Evolutionary conservation across 1,140 invertebrate species (phyloP).

Genomic region (Pissodes strobi): DNA sequence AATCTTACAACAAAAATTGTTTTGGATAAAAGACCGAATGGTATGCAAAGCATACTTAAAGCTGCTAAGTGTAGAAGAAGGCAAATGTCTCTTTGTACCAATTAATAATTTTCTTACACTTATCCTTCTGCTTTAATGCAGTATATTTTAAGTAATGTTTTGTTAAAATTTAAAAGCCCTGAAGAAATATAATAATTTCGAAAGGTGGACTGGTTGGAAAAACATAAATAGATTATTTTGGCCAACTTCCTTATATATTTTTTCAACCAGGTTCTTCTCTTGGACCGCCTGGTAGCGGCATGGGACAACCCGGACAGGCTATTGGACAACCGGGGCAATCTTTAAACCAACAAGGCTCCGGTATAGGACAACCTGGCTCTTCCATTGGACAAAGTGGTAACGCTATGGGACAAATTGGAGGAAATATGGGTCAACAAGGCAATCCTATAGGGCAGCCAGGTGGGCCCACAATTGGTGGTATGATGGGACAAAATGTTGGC

Average conservation of each 20-base stretch:
- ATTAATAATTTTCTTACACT: no score
- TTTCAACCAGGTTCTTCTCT: conserved; percentile 6
- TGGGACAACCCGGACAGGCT: conserved; percentile 23
- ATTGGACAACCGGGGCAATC: conserved; percentile 12
- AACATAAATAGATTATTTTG: no score
- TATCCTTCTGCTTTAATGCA: no score
- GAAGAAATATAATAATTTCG: no score
- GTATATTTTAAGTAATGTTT: no score
- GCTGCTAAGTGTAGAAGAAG: no score
- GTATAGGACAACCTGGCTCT: conserved; percentile 15
- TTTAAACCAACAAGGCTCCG: conserved; percentile 13
- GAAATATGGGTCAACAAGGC: conserved; percentile 34
- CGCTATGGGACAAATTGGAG: conserved; percentile 20
- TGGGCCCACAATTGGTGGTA: conserved; percentile 28
- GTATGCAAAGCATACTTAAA: no score
- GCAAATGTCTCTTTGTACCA: no score
- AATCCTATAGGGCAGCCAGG: conserved; percentile 15
- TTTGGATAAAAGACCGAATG: no score
- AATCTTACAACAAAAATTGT: no score
- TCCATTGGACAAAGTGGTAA: conserved; percentile 21
- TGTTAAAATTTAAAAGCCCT: no score
- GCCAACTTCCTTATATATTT: not conserved
- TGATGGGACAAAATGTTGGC: conserved; percentile 47
- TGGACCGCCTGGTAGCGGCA: conserved; percentile 13
- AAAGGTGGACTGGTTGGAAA: no score